Evolutionary conservation across 1,140 invertebrate species (phyloP), one percentile per base, ranked within the genome.

Genomic region (Pachypeltis micranthus): DNA sequence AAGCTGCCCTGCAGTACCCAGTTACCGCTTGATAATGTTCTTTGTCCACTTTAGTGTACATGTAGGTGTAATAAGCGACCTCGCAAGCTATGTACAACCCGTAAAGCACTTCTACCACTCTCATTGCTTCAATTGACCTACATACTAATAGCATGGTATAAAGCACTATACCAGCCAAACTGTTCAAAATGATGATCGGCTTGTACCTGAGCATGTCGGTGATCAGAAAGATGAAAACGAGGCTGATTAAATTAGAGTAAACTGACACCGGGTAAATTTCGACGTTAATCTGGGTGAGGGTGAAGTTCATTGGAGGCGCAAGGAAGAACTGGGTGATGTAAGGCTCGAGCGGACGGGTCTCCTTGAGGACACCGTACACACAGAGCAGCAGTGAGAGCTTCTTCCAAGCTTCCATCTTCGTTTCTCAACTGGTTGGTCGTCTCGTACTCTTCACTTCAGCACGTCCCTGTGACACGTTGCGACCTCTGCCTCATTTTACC

Each of bases 1-100:
- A 77, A 2, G 87, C 86, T 16, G 81, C 81, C 68, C 85, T 77
- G 0, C 85, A 90, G 69, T 84, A 86, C 1, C 86, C 83, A 0
- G 90, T 88, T 1, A 91, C 88, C 65, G 80, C 78, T 68, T 90
- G 85, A 72, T 90, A 93, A 69, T 85, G 81, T 25, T 81, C 74
- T 67, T 78, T 81, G 63, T 84, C 80, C 28, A 95, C 91, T 79
- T 92, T 90, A 14, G 91, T 90, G 77, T 95, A 96, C 65, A 95
- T 91, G 69, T 96, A 96, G 0, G 91, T 93, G 66, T 85, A 90
- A 74, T 95, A 96, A 0, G 91, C 91, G 0, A 96, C 85, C 76
- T 96, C 92, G 7, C 90, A 84, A 0, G 93, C 90, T 71, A 90
- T 84, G 69, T 88, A 90, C 10, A 90, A 77, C 1, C 91, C 92